Evolutionary conservation across 2,113 vertebrate genomes (phyloP).

Genomic region (Pao palembangensis): DNA sequence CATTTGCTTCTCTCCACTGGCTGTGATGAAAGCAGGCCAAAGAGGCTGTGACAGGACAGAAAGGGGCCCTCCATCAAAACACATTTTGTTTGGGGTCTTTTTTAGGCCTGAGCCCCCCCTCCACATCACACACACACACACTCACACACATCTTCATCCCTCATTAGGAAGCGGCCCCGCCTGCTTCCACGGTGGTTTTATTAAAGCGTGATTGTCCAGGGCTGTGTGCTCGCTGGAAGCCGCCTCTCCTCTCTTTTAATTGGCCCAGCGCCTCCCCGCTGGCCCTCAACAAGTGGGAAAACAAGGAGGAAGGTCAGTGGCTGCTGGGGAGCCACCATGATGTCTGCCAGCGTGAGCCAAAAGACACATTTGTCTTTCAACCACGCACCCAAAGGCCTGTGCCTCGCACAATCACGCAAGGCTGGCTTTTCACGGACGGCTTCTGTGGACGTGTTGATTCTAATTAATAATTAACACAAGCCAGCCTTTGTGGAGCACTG

Average conservation of each 20-base stretch:
- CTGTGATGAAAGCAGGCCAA: constrained; percentile 73
- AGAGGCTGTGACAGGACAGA: constrained; percentile 68
- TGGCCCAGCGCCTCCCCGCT: constrained; percentile 45
- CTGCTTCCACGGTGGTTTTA: constrained; percentile 53
- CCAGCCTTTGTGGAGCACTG: no score
- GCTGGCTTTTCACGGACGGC: background rate
- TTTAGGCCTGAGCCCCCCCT: constrained; percentile 42
- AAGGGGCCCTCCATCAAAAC: constrained; percentile 73
- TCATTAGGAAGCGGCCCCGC: constrained; percentile 63
- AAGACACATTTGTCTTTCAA: constrained; percentile 22
- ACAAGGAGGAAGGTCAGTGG: constrained; percentile 66
- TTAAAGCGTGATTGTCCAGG: constrained; percentile 60
- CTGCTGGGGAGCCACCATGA: constrained; percentile 55
- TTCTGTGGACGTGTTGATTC: no score
- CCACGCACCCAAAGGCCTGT: background rate
- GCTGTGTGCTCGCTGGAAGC: constrained; percentile 39
- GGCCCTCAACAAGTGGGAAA: constrained; percentile 54
- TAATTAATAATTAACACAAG: no score
- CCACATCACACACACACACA: constrained; percentile 55
- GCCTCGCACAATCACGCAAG: background rate
- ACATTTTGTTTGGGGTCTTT: constrained; percentile 75
- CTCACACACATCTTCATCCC: constrained; percentile 33
- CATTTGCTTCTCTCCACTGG: constrained; percentile 75
- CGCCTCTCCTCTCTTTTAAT: constrained; percentile 58
- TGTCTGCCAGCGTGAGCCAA: constrained; percentile 43